phyloP scores from a whole-genome alignment of 1,140 invertebrate species.

The Oscheius sp. region DNA sequence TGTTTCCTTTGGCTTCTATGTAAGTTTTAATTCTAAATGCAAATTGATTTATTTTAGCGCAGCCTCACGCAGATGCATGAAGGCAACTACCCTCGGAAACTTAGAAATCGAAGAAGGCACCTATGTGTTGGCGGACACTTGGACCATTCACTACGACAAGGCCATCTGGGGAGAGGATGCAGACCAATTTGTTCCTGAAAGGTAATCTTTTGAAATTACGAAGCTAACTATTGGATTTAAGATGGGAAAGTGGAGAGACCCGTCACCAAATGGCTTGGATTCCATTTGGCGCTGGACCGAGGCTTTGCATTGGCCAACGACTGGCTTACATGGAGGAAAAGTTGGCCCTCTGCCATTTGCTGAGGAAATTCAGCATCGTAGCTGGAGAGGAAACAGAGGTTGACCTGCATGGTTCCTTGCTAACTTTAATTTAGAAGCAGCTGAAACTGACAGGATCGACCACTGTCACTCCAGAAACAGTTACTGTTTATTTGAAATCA shows the following conservation, averaged over 20 bases:
- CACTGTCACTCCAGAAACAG: slow-evolving; percentile 15
- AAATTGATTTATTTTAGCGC: slow-evolving; percentile 16
- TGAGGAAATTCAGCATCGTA: slow-evolving; percentile 53
- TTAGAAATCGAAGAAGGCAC: slow-evolving; percentile 49
- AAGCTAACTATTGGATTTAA: neutral
- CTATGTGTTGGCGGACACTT: slow-evolving; percentile 48
- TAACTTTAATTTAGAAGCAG: neutral
- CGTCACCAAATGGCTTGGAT: slow-evolving; percentile 55
- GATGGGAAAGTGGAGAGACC: slow-evolving; percentile 31
- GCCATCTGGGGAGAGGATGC: slow-evolving; percentile 57
- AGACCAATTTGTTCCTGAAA: slow-evolving; percentile 59
- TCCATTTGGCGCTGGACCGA: slow-evolving; percentile 64
- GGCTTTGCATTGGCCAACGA: slow-evolving; percentile 64
- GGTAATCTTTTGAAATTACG: slow-evolving; percentile 31
- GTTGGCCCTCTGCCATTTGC: slow-evolving; percentile 55
- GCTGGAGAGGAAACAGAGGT: slow-evolving; percentile 47
- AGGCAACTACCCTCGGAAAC: slow-evolving; percentile 47
- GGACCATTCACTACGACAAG: slow-evolving; percentile 56
- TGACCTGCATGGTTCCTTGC: neutral
- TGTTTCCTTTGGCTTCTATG: slow-evolving; percentile 60
- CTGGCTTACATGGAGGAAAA: slow-evolving; percentile 62
- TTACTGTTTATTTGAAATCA: slow-evolving; percentile 8
- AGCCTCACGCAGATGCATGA: slow-evolving; percentile 25
- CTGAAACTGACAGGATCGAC: slow-evolving; percentile 2
- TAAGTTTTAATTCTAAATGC: slow-evolving; percentile 16